Conservation (phyloP, 2,888 invertebrate species). For the Brachypalpus laphriformis region DNA sequence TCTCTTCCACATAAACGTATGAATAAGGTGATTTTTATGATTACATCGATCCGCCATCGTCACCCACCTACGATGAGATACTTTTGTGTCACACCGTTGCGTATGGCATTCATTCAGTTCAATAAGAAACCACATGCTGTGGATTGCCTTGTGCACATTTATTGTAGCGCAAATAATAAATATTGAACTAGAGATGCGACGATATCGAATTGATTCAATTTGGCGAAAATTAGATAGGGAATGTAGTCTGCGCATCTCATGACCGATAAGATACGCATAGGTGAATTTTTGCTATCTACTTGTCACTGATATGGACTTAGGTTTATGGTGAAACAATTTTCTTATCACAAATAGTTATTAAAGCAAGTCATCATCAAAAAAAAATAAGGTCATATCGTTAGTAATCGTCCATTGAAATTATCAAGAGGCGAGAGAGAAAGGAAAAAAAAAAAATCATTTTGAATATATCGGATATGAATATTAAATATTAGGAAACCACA, state of each 20-base stretch:
- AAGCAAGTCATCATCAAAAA: too few relatives aligned
- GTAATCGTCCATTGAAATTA: too few relatives aligned
- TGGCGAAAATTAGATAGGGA: neutral
- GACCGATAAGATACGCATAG: neutral
- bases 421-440: too few relatives aligned
- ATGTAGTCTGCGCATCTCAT: neutral
- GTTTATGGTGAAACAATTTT: too few relatives aligned
- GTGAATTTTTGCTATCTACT: too few relatives aligned
- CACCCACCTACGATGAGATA: conserved; percentile 15
- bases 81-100: neutral
- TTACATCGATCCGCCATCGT: conserved; percentile 3
- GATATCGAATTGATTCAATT: neutral
- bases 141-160: conserved; percentile 42
- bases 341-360: too few relatives aligned
- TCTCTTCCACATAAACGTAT: neutral
- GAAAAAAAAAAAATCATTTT: too few relatives aligned
- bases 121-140: conserved; percentile 23
- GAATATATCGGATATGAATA: too few relatives aligned
- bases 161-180: conserved; percentile 24
- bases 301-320: too few relatives aligned
- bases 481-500: too few relatives aligned
- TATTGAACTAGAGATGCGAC: neutral
- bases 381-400: too few relatives aligned
- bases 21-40: neutral
- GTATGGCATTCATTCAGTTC: conserved; percentile 12